These are phyloP conservation scores for Parnassius apollo DNA, from an alignment of 2,888 invertebrate genomes.

Conservation along the genomic window DNA sequence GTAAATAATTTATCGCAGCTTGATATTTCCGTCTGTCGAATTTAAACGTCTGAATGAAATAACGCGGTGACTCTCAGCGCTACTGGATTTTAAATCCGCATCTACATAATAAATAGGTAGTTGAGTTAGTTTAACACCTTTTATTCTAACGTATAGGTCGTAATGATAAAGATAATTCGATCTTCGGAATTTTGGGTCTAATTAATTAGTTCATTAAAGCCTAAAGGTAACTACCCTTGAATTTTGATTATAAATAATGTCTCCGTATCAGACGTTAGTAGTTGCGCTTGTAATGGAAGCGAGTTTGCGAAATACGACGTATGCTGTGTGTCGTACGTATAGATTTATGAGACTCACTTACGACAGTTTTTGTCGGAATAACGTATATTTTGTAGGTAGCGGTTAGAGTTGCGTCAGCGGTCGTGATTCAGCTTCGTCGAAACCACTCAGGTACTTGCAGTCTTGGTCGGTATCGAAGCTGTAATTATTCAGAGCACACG, in stretches of 20 bases:
- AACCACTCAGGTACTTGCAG: slow-evolving; percentile 47
- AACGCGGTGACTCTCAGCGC: slow-evolving; percentile 58
- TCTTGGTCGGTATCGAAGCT: slow-evolving; percentile 30
- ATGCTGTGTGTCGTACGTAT: slow-evolving; percentile 21
- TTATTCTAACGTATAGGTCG: slow-evolving; percentile 28
- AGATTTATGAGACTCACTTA: slow-evolving; percentile 26
- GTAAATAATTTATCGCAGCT: slow-evolving; percentile 77
- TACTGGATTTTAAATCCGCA: slow-evolving; percentile 71
- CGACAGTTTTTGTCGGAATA: slow-evolving; percentile 43
- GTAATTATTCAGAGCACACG: slow-evolving; percentile 77
- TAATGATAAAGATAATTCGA: slow-evolving; percentile 31
- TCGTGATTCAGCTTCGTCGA: slow-evolving; percentile 64
- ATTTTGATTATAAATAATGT: not conserved
- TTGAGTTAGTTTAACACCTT: slow-evolving; percentile 45
- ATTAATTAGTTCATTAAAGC: slow-evolving; percentile 28
- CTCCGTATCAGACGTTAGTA: slow-evolving; percentile 3
- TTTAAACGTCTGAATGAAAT: slow-evolving; percentile 68
- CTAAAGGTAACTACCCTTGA: slow-evolving; percentile 8
- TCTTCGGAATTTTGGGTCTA: slow-evolving; percentile 27
- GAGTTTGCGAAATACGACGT: slow-evolving; percentile 11
- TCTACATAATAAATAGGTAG: slow-evolving; percentile 42
- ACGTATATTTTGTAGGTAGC: slow-evolving; percentile 45
- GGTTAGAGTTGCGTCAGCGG: slow-evolving; percentile 52
- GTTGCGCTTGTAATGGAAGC: slow-evolving; percentile 3
- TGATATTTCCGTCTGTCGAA: slow-evolving; percentile 77